phyloP scores from a whole-genome alignment of 2,797 vertebrate genomes.

The Cyclopterus lumpus region DNA sequence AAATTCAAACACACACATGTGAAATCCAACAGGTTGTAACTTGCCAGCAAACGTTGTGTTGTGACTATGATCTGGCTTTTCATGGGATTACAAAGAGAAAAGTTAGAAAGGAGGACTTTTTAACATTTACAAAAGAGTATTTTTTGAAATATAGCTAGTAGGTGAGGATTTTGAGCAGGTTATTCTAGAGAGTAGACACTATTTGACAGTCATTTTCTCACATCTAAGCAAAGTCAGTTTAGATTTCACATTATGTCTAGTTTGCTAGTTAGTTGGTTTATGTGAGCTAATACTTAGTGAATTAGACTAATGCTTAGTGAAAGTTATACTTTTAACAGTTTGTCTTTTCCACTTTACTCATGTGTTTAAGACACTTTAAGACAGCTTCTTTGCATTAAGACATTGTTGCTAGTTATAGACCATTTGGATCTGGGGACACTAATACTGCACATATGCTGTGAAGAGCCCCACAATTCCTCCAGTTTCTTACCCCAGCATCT shows the following conservation, averaged over 20 bases:
- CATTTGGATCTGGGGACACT: not conserved
- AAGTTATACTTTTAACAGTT: not conserved
- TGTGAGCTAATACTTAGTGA: not conserved
- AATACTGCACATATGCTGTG: not conserved
- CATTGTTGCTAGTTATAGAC: too few species aligned
- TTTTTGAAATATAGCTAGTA: not conserved
- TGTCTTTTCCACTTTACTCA: not conserved
- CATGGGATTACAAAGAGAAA: conserved; percentile 35
- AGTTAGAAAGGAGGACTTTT: not conserved
- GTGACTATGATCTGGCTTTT: conserved; percentile 39
- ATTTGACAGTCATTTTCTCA: not conserved
- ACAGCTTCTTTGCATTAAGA: not conserved
- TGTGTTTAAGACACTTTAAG: not conserved
- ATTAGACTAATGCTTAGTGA: not conserved
- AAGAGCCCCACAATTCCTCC: not conserved
- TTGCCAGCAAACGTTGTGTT: conserved; percentile 43
- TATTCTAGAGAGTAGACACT: not conserved
- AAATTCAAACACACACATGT: conserved; percentile 44
- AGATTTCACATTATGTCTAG: not conserved
- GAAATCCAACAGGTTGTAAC: conserved; percentile 51
- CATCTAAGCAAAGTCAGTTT: conserved; percentile 3
- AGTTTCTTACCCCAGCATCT: conserved; percentile 94
- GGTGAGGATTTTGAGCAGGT: not conserved
- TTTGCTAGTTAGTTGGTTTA: not conserved
- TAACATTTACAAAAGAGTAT: not conserved